Evolutionary conservation across 2,113 vertebrate species (phyloP).

Genomic region (Myocastor coypus): DNA sequence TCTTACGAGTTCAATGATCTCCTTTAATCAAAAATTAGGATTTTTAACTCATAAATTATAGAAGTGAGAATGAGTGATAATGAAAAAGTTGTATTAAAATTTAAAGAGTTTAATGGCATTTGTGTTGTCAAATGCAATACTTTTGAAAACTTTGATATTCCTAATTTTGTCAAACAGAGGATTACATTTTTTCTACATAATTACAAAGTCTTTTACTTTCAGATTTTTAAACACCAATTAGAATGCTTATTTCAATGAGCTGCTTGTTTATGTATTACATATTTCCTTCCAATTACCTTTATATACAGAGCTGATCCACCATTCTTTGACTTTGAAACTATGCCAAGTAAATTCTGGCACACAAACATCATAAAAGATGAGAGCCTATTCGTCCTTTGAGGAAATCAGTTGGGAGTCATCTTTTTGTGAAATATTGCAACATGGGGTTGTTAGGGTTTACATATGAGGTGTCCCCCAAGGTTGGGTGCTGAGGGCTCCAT

Average conservation of each 20-base stretch:
- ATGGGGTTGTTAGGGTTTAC: not conserved
- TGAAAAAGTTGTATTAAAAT: not conserved
- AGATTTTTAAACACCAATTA: not conserved
- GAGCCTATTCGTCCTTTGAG: not conserved
- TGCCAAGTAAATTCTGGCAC: not conserved
- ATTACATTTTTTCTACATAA: not conserved
- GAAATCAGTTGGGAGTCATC: not conserved
- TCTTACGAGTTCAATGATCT: not conserved
- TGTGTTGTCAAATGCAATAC: not conserved
- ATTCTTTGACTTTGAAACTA: conserved; percentile 33
- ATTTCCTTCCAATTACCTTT: conserved; percentile 37
- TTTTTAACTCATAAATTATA: conserved; percentile 4
- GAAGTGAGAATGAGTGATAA: not conserved
- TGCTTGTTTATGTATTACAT: conserved; percentile 12
- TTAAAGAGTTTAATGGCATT: not conserved
- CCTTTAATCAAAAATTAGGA: not conserved
- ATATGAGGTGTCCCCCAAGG: not conserved
- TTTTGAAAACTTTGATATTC: conserved; percentile 38
- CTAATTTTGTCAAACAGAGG: not conserved
- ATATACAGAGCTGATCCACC: not conserved
- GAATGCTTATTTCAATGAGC: not conserved
- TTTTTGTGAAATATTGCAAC: conserved; percentile 11
- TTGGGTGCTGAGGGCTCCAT: not conserved
- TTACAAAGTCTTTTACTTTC: conserved; percentile 31
- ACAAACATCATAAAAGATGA: not conserved